phyloP scores from a whole-genome alignment of 2,797 vertebrate species.

The Diplodus puntazzo region DNA sequence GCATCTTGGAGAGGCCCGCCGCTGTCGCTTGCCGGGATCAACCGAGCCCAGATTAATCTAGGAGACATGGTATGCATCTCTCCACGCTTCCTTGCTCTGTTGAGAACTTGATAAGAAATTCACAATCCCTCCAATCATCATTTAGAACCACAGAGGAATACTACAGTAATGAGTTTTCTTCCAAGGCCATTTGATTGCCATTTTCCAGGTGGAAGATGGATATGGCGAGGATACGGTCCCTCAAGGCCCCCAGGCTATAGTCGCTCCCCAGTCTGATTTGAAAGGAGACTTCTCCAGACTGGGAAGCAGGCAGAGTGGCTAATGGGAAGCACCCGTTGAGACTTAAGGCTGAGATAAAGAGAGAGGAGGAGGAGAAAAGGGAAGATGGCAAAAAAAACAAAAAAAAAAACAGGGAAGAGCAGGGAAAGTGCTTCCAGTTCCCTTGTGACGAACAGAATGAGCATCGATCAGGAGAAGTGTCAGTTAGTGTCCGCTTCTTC shows the following conservation, averaged over 20 bases:
- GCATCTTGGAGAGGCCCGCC: constrained; percentile 40
- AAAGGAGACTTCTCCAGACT: constrained; percentile 71
- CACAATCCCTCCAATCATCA: constrained; percentile 74
- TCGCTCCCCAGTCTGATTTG: constrained; percentile 73
- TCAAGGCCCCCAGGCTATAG: constrained; percentile 68
- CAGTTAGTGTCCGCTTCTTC: constrained; percentile 60
- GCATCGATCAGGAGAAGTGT: constrained; percentile 72
- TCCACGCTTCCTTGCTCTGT: constrained; percentile 56
- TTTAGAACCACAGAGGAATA: constrained; percentile 78
- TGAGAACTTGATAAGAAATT: constrained; percentile 79
- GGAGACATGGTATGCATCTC: constrained; percentile 57
- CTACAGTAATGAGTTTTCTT: constrained; percentile 79
- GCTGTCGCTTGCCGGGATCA: constrained; percentile 67
- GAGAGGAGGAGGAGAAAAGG: constrained; percentile 52
- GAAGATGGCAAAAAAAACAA: constrained; percentile 39
- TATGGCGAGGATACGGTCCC: constrained; percentile 66
- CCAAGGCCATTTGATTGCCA: constrained; percentile 71
- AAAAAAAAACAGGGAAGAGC: constrained; percentile 19
- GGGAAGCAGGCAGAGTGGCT: constrained; percentile 65
- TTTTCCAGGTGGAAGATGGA: constrained; percentile 78
- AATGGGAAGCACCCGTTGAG: constrained; percentile 73
- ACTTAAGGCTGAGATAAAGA: constrained; percentile 62
- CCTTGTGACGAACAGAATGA: constrained; percentile 62
- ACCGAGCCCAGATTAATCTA: constrained; percentile 76
- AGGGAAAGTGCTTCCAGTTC: constrained; percentile 69